Evolutionary conservation across 2,888 invertebrate species (phyloP).

Genomic region (Siphonodentalium dalli): DNA sequence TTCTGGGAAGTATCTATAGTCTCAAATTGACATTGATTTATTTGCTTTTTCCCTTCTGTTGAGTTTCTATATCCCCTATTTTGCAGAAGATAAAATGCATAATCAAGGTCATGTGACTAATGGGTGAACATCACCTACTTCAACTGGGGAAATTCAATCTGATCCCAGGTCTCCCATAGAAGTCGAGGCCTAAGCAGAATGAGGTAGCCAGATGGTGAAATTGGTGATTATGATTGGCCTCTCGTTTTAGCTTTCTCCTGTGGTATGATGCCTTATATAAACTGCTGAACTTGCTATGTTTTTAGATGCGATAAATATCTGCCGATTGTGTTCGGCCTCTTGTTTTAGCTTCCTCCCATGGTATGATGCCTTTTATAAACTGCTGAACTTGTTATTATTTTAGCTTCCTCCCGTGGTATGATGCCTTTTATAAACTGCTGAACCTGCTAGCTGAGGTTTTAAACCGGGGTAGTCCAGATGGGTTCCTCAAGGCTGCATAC

Average conservation of each 20-base stretch:
- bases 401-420: conserved; percentile 95
- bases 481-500: conserved; percentile 75
- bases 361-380: background rate
- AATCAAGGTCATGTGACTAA: too few relatives aligned
- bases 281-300: background rate
- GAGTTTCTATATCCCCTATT: too few relatives aligned
- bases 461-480: conserved; percentile 61
- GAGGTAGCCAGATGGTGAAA: too few relatives aligned
- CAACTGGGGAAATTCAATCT: too few relatives aligned
- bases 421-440: conserved; percentile 87
- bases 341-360: background rate
- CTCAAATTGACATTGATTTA: too few relatives aligned
- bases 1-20: too few relatives aligned
- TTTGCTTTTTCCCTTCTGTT: too few relatives aligned
- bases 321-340: background rate
- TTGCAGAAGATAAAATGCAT: too few relatives aligned
- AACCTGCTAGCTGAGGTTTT: conserved; percentile 83
- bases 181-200: too few relatives aligned
- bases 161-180: too few relatives aligned
- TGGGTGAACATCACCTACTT: too few relatives aligned
- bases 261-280: background rate
- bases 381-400: background rate
- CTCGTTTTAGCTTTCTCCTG: background rate
- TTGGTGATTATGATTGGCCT: background rate
- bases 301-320: background rate